Evolutionary conservation across 1,140 invertebrate genomes (phyloP).

Genomic region (Neodiprion lecontei): DNA sequence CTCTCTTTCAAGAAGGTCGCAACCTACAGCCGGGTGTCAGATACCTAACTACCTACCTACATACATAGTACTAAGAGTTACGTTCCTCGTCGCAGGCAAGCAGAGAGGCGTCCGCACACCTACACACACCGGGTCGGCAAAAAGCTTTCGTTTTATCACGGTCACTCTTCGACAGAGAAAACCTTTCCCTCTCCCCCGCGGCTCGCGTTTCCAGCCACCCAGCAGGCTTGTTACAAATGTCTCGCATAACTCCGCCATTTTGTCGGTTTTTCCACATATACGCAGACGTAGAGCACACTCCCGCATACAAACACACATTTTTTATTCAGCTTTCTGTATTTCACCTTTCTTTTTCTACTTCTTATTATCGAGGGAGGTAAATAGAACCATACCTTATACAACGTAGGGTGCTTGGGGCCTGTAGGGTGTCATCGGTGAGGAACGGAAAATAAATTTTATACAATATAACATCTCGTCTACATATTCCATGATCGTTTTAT

Average conservation of each 20-base stretch:
- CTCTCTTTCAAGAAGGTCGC: not conserved
- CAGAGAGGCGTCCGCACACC: not conserved
- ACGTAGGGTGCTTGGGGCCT: no score
- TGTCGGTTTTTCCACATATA: not conserved
- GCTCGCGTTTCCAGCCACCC: not conserved
- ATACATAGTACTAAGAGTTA: no score
- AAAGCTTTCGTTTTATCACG: not conserved
- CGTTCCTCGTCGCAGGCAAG: no score
- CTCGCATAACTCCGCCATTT: conserved; percentile 6
- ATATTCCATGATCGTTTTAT: conserved; percentile 57
- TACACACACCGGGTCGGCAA: conserved; percentile 13
- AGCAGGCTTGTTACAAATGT: not conserved
- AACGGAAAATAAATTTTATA: no score
- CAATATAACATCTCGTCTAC: conserved; percentile 15
- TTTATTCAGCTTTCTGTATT: no score
- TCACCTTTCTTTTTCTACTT: no score
- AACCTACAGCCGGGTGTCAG: not conserved
- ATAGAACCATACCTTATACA: no score
- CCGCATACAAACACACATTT: not conserved
- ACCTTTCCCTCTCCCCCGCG: not conserved
- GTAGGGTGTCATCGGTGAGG: no score
- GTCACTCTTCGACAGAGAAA: not conserved
- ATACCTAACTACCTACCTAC: no score
- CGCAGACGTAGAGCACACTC: no score
- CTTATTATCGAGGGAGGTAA: no score